phyloP scores from a whole-genome alignment of 2,797 vertebrate species.

The Gephyroberyx darwinii region DNA sequence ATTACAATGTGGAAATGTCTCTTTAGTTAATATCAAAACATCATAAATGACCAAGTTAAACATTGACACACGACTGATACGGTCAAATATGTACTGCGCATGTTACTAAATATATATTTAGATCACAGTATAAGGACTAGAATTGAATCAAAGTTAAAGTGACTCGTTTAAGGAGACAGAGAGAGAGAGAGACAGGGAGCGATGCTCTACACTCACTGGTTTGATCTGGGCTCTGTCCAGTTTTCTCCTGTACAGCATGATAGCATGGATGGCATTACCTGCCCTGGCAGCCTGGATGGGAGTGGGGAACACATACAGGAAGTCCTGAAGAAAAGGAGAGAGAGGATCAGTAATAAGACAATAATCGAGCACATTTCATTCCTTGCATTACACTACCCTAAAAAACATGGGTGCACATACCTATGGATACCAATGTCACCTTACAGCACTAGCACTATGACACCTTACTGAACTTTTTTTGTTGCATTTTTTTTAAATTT shows the following conservation, averaged over 20 bases:
- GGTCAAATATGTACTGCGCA: neutral
- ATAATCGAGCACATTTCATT: conserved; percentile 3
- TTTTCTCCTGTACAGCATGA: conserved; percentile 92
- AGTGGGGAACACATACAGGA: conserved; percentile 89
- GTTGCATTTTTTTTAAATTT: too few relatives aligned
- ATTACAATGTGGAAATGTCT: neutral
- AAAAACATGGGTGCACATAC: neutral
- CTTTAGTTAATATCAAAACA: conserved; percentile 6
- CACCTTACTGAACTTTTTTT: too few relatives aligned
- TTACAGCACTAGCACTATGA: too few relatives aligned
- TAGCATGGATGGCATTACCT: conserved; percentile 91
- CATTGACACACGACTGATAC: conserved; percentile 23
- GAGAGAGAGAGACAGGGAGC: neutral
- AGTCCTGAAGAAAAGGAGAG: conserved; percentile 81
- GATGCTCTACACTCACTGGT: conserved; percentile 82
- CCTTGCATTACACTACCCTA: neutral
- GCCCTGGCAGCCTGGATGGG: conserved; percentile 91
- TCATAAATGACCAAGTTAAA: conserved; percentile 27
- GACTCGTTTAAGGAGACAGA: neutral
- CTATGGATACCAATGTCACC: too few relatives aligned
- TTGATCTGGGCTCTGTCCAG: conserved; percentile 95
- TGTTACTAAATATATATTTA: neutral
- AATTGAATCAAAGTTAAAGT: neutral
- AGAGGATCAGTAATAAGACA: neutral
- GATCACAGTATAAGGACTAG: neutral